These are phyloP conservation scores for Amphiprion ocellaris DNA, from an alignment of 2,113 vertebrate species.

Conservation along the genomic window DNA sequence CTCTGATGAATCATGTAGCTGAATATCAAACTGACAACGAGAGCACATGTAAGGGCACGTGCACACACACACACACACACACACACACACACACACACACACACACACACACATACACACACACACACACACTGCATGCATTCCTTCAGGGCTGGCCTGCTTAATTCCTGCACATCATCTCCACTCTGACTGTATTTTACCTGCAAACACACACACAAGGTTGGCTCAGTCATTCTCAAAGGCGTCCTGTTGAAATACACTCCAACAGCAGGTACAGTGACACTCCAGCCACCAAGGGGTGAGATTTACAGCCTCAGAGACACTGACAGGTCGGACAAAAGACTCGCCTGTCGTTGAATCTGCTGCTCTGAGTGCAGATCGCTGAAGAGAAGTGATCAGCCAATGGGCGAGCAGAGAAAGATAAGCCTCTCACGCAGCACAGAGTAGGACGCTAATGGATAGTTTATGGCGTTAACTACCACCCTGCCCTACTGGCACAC, in stretches of 20 bases:
- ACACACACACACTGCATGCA: constrained; percentile 7
- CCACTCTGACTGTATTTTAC: no score
- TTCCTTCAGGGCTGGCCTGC: not conserved
- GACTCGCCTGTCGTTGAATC: not conserved
- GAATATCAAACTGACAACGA: constrained; percentile 53
- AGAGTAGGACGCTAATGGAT: constrained; percentile 25
- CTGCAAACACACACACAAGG: not conserved
- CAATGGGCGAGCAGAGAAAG: not conserved
- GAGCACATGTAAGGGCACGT: constrained; percentile 22
- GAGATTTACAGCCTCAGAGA: not conserved
- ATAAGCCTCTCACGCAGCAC: constrained; percentile 10
- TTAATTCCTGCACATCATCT: no score
- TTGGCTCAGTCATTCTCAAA: not conserved
- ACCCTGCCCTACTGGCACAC: constrained; percentile 38
- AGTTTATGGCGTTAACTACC: not conserved
- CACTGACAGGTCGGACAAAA: not conserved
- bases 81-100: no score
- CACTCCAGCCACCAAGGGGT: not conserved
- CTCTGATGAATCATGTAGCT: constrained; percentile 48
- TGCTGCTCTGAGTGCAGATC: not conserved
- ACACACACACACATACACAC: not conserved
- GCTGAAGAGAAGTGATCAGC: no score
- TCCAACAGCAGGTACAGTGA: not conserved
- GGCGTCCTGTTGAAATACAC: not conserved
- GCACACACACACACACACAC: constrained; percentile 12